A percentile compares a stretch with the other conserved stretches of the same genome.
Evolutionary conservation across 1,140 invertebrate species (phyloP).

Genomic region (Bombus vancouverensis): DNA sequence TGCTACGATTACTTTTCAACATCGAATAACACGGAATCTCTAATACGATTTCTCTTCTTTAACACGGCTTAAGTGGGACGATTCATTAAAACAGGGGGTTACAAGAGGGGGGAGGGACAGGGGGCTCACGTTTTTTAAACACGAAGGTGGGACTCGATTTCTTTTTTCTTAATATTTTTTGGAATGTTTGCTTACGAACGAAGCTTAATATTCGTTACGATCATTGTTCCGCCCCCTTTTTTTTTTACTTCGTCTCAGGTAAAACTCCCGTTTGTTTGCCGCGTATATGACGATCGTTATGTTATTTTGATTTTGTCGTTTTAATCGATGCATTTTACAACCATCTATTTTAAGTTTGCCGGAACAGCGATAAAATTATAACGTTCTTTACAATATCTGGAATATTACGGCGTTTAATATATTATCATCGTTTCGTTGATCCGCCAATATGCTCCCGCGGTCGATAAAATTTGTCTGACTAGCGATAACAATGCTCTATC

Average conservation of each 20-base stretch:
- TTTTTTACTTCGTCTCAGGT: background rate
- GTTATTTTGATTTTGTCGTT: conserved; percentile 30
- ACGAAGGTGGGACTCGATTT: background rate
- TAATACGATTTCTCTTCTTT: conserved; percentile 22
- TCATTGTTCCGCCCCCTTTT: background rate
- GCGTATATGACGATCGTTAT: background rate
- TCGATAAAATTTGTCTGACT: conserved; percentile 29
- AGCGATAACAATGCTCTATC: conserved; percentile 32
- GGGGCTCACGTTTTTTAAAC: background rate
- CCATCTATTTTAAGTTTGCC: background rate
- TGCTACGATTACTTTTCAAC: conserved; percentile 25
- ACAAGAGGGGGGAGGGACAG: too few relatives aligned
- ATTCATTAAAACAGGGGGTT: conserved; percentile 9
- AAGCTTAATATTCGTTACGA: background rate
- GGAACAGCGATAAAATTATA: conserved; percentile 20
- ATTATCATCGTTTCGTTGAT: conserved; percentile 36
- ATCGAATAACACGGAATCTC: conserved; percentile 37
- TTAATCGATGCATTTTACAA: background rate
- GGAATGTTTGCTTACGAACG: background rate
- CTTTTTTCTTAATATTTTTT: background rate
- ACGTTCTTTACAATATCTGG: background rate
- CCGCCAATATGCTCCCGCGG: background rate
- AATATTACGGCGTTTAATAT: background rate
- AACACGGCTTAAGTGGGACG: background rate
- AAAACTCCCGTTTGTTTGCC: background rate